Conservation (phyloP, 2,113 vertebrate genomes). For the Chionis minor region DNA sequence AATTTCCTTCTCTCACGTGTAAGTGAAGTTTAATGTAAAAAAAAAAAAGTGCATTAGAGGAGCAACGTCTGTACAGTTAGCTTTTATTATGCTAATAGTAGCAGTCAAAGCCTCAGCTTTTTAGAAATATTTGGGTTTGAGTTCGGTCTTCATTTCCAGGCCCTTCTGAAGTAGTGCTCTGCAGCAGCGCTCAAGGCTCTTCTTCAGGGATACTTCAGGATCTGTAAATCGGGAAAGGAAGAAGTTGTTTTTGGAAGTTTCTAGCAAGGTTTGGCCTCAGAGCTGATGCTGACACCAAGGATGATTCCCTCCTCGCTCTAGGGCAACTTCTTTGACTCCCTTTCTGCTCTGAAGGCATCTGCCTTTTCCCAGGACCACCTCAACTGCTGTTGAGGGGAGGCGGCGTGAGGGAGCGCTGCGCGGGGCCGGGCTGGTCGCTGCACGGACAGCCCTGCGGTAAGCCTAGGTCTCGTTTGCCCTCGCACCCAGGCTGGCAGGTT, state of each 20-base stretch:
- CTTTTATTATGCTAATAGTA: background rate
- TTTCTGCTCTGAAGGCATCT: background rate
- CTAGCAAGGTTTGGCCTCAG: background rate
- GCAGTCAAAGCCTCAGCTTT: background rate
- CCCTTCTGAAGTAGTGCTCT: background rate
- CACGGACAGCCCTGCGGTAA: background rate
- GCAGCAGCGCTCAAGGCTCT: background rate
- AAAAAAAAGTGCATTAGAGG: background rate
- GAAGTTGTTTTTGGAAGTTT: background rate
- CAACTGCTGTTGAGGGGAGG: background rate
- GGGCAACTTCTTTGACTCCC: background rate
- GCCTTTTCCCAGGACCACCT: background rate
- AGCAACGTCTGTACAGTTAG: background rate
- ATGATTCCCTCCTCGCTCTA: background rate
- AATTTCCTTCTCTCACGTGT: background rate
- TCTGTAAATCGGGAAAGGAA: background rate
- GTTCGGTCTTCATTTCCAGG: background rate
- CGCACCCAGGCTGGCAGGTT: rapidly evolving
- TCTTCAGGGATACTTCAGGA: background rate
- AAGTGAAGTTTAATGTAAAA: background rate
- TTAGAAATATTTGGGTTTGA: background rate
- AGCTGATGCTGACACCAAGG: background rate
- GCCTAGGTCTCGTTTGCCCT: rapidly evolving
- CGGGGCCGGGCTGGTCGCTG: background rate
- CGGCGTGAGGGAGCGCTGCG: rapidly evolving